A percentile compares a stretch with the other conserved stretches of the same genome.
Evolutionary conservation across 2,888 invertebrate genomes (phyloP).

Genomic region (Diachrysia chrysitis): DNA sequence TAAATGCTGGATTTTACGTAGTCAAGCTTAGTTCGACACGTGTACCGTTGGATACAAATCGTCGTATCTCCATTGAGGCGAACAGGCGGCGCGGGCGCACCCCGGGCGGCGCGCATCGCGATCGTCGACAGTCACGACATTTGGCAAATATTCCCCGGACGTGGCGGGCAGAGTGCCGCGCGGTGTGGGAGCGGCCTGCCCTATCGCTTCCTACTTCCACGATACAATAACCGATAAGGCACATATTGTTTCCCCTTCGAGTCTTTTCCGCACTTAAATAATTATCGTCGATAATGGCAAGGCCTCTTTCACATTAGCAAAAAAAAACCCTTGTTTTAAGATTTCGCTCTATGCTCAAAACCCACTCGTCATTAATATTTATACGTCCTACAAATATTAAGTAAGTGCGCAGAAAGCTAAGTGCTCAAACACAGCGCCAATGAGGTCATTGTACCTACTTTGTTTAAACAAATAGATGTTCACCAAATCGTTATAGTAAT

Average conservation of each 20-base stretch:
- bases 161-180: slow-evolving; percentile 73
- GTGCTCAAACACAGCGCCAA: not conserved
- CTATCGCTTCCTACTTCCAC: slow-evolving; percentile 86
- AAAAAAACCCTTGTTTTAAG: not conserved
- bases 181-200: slow-evolving; percentile 85
- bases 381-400: not conserved
- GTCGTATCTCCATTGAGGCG: slow-evolving; percentile 84
- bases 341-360: not conserved
- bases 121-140: slow-evolving; percentile 88
- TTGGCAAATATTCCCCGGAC: slow-evolving; percentile 87
- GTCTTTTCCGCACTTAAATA: slow-evolving; percentile 43
- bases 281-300: slow-evolving; percentile 37
- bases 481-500: slow-evolving; percentile 31
- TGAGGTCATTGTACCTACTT: slow-evolving; percentile 17
- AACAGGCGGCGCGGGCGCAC: slow-evolving; percentile 78
- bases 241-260: slow-evolving; percentile 70
- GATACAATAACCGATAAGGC: slow-evolving; percentile 73
- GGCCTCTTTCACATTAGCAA: slow-evolving; percentile 1
- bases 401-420: slow-evolving; percentile 5
- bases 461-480: slow-evolving; percentile 32
- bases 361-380: not conserved
- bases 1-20: slow-evolving; percentile 74
- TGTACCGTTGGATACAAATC: slow-evolving; percentile 85
- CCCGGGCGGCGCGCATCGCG: slow-evolving; percentile 87
- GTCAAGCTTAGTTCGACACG: slow-evolving; percentile 76